Evolutionary conservation across 2,113 vertebrate species (phyloP).

Genomic region (Rhinoderma darwinii): DNA sequence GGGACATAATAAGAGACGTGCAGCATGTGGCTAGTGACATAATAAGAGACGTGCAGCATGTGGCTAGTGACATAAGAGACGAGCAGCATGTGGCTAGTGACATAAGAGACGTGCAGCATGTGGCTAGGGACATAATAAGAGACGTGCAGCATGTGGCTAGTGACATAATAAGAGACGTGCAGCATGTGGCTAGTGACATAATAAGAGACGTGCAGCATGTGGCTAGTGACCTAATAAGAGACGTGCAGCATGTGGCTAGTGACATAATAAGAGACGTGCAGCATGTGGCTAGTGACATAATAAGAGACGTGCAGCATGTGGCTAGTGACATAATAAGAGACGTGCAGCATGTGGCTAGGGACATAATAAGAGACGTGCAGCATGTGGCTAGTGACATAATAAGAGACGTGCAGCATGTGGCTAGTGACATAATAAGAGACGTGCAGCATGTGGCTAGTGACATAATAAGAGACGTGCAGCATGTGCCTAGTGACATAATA

Average conservation of each 20-base stretch:
- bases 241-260: conserved; percentile 12
- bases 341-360: too few relatives aligned
- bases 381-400: conserved; percentile 21
- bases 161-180: conserved; percentile 22
- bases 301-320: conserved; percentile 1
- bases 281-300: too few relatives aligned
- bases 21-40: conserved; percentile 9
- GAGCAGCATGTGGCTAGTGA: too few relatives aligned
- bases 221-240: too few relatives aligned
- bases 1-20: too few relatives aligned
- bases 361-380: not conserved
- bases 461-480: conserved; percentile 37
- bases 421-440: too few relatives aligned
- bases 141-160: conserved; percentile 6
- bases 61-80: conserved; percentile 17
- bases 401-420: too few relatives aligned
- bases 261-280: conserved; percentile 33
- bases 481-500: too few relatives aligned
- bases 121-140: conserved; percentile 26
- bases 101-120: conserved; percentile 5
- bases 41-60: conserved; percentile 29
- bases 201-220: too few relatives aligned
- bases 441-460: conserved; percentile 10
- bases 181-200: conserved; percentile 18
- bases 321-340: conserved; percentile 29